Base-by-base conservation (phyloP, 1,140 invertebrate genomes). In the Panagrolaimus sp. region DNA sequence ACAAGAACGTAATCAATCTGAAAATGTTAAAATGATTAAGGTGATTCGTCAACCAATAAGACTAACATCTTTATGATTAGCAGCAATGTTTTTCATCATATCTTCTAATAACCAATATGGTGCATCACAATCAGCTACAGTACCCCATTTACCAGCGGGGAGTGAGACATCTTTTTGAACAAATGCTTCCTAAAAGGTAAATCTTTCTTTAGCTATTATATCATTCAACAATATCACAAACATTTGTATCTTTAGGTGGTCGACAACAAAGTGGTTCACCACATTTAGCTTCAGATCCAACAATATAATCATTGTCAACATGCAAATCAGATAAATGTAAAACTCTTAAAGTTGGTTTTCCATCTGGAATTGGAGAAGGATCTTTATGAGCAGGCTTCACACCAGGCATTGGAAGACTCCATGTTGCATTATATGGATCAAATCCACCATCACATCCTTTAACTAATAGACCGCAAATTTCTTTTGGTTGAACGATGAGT, bases 291-390 rank as follows among this genome's bases (percentile, higher is more conserved):
- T 85, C 83, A 4, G 79, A 46, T 8, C 84, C 84, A 31, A 67
- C 69, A 38, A 70, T 23, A 73, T 86, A 87, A 31, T 77, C 63
- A 14, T 72, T 65, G 67, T 87, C 86, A 57, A 85, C 65, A 72
- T 87, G 86, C n/a, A 87, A 80, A 75, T 87, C 86, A 13, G 84
- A 82, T 23, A 87, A 65, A 46, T 87, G 86, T 14, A 87, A 75
- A 38, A 87, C 77, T 31, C 80, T 72, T 14, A 86, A 76, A 16
- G 48, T 70, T 16, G 65, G 66, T 69, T 27, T 51, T 13, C 63
- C 31, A 1, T 13, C 1, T 27, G 11, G 16, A n/a, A 44, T 20
- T 45, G 42, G 14, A 9, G 38, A 8, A 3, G 27, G 67, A 1
- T 20, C 23, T 9, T 43, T 66, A 27, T 38, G 27, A 9, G 66